A percentile compares a stretch with the other conserved stretches of the same genome.
These are phyloP conservation scores for Nomada hirtipes DNA, from an alignment of 2,888 invertebrate genomes.

Conservation along the genomic window DNA sequence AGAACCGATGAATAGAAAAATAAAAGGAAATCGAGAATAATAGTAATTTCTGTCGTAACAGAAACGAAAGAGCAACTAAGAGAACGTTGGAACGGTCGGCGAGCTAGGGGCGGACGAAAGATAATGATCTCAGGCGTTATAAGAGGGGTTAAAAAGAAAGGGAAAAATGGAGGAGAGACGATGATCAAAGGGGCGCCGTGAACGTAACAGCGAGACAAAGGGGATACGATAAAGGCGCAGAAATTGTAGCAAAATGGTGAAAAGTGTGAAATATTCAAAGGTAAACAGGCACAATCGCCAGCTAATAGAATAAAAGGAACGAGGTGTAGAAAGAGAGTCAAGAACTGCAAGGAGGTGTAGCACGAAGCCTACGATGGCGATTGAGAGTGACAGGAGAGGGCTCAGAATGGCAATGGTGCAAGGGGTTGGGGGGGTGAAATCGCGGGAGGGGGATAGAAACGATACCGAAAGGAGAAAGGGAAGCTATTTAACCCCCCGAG, in stretches of 20 bases:
- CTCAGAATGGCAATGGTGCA: too few relatives aligned
- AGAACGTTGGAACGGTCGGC: background rate
- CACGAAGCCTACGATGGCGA: conserved; percentile 14
- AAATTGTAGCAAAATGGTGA: background rate
- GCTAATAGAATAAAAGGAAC: conserved; percentile 21
- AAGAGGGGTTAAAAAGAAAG: conserved; percentile 7
- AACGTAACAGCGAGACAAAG: conserved; percentile 10
- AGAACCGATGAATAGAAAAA: conserved; percentile 2
- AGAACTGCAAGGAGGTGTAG: conserved; percentile 5
- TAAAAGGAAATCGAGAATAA: conserved; percentile 17
- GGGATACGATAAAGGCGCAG: background rate
- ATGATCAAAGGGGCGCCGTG: conserved; percentile 31
- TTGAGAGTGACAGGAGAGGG: conserved; percentile 28
- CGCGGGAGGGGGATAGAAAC: conserved; percentile 4
- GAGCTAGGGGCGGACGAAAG: conserved; percentile 32
- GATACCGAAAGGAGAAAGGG: conserved; percentile 43
- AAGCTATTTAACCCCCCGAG: conserved; percentile 72
- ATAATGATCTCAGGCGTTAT: conserved; percentile 35
- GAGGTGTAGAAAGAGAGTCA: background rate
- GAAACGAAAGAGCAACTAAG: conserved; percentile 9
- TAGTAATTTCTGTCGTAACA: conserved; percentile 18
- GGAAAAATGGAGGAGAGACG: background rate
- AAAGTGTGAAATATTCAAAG: conserved; percentile 21
- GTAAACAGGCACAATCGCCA: conserved; percentile 23
- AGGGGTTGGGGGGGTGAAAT: background rate